A percentile compares a stretch with the other conserved stretches of the same genome.
phyloP scores from a whole-genome alignment of 2,888 invertebrate species.

The Pseudolycoriella hygida region DNA sequence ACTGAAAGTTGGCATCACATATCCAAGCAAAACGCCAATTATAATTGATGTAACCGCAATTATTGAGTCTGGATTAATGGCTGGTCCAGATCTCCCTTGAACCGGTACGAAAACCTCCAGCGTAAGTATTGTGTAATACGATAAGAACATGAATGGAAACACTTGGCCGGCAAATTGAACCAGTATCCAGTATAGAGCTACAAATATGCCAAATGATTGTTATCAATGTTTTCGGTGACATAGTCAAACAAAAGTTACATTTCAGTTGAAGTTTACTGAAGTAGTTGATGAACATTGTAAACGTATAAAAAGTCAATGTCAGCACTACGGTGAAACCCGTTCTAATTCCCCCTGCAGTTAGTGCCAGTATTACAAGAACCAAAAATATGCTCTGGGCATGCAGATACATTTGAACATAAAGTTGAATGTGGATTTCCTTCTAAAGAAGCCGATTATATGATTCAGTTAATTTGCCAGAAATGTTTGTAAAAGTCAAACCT shows the following conservation, averaged over 20 bases:
- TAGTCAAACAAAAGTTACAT: no score
- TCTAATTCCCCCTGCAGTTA: conserved; percentile 21
- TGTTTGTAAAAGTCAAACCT: no score
- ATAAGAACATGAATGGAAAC: conserved; percentile 28
- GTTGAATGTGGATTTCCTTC: conserved; percentile 11
- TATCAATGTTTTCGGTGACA: no score
- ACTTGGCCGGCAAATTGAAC: conserved; percentile 26
- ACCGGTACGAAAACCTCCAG: conserved; percentile 40
- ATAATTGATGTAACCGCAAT: conserved; percentile 30
- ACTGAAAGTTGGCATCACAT: conserved; percentile 24
- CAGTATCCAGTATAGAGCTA: conserved; percentile 18
- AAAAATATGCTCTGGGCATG: conserved; percentile 24
- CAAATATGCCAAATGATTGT: no score
- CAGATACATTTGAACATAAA: conserved; percentile 20
- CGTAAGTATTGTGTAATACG: conserved; percentile 32
- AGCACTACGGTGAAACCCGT: conserved; percentile 24
- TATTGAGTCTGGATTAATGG: conserved; percentile 35
- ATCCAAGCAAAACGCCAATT: conserved; percentile 23
- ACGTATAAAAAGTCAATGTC: conserved; percentile 21
- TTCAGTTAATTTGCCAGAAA: no score
- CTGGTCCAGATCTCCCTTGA: conserved; percentile 35
- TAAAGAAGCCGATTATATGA: no score
- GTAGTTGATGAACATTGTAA: conserved; percentile 21
- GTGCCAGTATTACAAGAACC: conserved; percentile 18
- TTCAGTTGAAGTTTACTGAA: conserved; percentile 6